A percentile compares a stretch with the other conserved stretches of the same genome.
phyloP scores from a whole-genome alignment of 2,113 vertebrate genomes.

The Cryptotis parvus region DNA sequence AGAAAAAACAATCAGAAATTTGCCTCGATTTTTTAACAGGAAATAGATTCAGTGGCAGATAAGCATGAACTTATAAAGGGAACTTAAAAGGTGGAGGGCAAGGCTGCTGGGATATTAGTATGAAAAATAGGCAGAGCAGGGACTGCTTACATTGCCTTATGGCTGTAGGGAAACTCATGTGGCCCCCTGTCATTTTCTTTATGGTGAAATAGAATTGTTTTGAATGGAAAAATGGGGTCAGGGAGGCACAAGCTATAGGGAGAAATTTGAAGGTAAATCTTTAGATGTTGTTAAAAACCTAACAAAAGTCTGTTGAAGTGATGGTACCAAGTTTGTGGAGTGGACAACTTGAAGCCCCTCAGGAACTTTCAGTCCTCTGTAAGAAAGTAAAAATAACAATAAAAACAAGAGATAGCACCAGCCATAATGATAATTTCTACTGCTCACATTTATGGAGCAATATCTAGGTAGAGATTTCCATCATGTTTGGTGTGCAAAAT shows the following conservation, averaged over 20 bases:
- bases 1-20: not conserved
- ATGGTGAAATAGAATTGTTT: not conserved
- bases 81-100: not conserved
- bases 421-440: not conserved
- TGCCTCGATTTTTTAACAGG: constrained; percentile 11
- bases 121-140: not conserved
- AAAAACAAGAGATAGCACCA: not conserved
- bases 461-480: not conserved
- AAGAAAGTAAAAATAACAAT: not conserved
- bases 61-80: not conserved
- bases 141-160: not conserved
- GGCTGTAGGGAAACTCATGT: not conserved
- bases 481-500: not conserved
- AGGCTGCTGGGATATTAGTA: not conserved
- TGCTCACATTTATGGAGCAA: not conserved
- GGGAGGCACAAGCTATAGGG: not conserved
- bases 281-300: not conserved
- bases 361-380: not conserved
- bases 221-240: not conserved
- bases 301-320: not conserved
- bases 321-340: not conserved
- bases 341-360: not conserved
- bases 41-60: not conserved
- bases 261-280: constrained; percentile 13
- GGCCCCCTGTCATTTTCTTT: not conserved